Conservation (phyloP, 1,140 invertebrate species). For the Lasioglossum baleicum region DNA sequence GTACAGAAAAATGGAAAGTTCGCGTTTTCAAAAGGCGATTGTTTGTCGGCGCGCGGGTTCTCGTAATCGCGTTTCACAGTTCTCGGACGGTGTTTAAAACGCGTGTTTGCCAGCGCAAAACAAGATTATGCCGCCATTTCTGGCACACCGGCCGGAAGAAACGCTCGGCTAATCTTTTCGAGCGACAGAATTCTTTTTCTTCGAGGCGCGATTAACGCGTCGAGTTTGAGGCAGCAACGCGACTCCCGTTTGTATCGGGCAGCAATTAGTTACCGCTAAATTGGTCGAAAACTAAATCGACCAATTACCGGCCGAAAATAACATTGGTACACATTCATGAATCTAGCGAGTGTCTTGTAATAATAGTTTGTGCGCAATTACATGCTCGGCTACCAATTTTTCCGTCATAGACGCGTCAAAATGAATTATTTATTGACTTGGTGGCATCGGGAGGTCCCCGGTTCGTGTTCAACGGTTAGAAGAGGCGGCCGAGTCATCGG, state of each 20-base stretch:
- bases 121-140: conserved; percentile 18
- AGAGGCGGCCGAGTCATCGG: no score
- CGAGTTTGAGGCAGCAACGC: not conserved
- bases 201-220: conserved; percentile 7
- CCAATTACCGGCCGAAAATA: conserved; percentile 15
- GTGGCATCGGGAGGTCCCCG: no score
- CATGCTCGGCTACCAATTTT: no score
- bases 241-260: conserved; percentile 11
- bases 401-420: no score
- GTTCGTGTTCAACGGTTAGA: no score
- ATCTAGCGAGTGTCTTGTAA: no score
- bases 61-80: conserved; percentile 13
- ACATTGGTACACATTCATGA: no score
- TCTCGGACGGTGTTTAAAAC: not conserved
- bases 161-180: conserved; percentile 33
- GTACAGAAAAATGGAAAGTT: no score
- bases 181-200: not conserved
- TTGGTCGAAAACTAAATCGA: conserved; percentile 33
- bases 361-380: no score
- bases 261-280: conserved; percentile 36
- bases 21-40: conserved; percentile 4
- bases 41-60: not conserved
- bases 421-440: no score
- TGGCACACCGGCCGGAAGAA: not conserved
- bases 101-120: not conserved